Conservation (phyloP, 2,888 invertebrate genomes). For the Pyrocoelia pectoralis region DNA sequence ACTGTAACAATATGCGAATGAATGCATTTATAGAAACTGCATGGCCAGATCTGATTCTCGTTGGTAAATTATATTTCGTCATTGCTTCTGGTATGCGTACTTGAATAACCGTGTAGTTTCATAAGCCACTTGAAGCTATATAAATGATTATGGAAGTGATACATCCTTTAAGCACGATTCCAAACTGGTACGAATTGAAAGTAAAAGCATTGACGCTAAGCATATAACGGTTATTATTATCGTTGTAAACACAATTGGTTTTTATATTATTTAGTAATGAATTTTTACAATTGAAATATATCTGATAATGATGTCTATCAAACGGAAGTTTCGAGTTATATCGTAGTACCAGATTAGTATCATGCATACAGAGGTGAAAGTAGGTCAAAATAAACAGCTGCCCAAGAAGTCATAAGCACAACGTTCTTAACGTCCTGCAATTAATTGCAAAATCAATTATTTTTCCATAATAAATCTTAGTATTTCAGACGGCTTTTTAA, state of each 20-base stretch:
- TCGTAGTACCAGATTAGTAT: slow-evolving; percentile 33
- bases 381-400: slow-evolving; percentile 39
- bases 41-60: no score
- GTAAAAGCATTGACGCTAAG: background rate
- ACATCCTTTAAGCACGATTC: no score
- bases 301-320: slow-evolving; percentile 17
- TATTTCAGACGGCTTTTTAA: background rate
- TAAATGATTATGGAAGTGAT: background rate
- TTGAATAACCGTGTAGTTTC: no score
- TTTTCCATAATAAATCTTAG: background rate
- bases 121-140: background rate
- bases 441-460: slow-evolving; percentile 5
- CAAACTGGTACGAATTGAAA: background rate
- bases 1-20: no score
- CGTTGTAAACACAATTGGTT: slow-evolving; percentile 17
- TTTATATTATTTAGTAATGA: background rate
- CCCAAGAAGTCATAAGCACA: slow-evolving; percentile 23
- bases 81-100: no score
- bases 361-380: slow-evolving; percentile 39
- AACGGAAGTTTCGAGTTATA: slow-evolving; percentile 32
- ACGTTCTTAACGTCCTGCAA: background rate
- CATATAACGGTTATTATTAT: no score
- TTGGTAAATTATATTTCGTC: no score
- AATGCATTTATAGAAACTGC: no score
- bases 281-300: background rate